Base-by-base conservation (phyloP, 2,113 vertebrate species). In the Leptodactylus fuscus region DNA sequence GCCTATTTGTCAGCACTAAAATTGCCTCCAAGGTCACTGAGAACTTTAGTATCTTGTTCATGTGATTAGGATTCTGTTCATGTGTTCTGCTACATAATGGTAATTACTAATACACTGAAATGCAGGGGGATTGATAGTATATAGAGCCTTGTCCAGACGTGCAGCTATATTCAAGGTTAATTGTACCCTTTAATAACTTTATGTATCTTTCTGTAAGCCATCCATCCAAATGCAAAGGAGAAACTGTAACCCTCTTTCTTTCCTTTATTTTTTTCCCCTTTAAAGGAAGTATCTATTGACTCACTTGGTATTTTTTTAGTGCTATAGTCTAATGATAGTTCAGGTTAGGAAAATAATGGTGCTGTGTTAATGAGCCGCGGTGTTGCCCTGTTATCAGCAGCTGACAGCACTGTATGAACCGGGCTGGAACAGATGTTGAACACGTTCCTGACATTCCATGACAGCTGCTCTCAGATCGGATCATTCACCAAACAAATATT, bases 371-470 rank as follows among this genome's bases (percentile, higher is more conserved):
- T 51, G 73, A 48, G 69, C 32, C 65, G 18, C 22, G 65, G 36
- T 20, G 65, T 55, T 16, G 51, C 34, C 53, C 74, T 85, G 58
- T 53, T 69, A 80, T 79, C 75, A 55, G 62, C 75, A 80, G 76
- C 75, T 79, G 75, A 71, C 75, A 44, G 83, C 75, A 29, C 60
- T n/a, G 38, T 85, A 55, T 79, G 74, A 85, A 55, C 69, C 48
- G 5, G 20, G 36, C 32, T 70, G 29, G 71, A 85, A 79, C 83
- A 85, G 75, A 60, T 85, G 83, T 79, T 85, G 4, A 11, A 79
- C 58, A 53, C 70, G 83, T 85, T 79, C 62, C 18, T 85, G 82
- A 77, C 73, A 77, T 65, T 51, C 20, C 41, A 27, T 29, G 44
- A 70, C 62, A 79, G 75, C 75, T 81, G 65, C 44, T 46, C 55